A percentile compares a stretch with the other conserved stretches of the same genome.
These are phyloP conservation scores for Lepidotrigona ventralis DNA, from an alignment of 1,140 invertebrate species.

Conservation along the genomic window DNA sequence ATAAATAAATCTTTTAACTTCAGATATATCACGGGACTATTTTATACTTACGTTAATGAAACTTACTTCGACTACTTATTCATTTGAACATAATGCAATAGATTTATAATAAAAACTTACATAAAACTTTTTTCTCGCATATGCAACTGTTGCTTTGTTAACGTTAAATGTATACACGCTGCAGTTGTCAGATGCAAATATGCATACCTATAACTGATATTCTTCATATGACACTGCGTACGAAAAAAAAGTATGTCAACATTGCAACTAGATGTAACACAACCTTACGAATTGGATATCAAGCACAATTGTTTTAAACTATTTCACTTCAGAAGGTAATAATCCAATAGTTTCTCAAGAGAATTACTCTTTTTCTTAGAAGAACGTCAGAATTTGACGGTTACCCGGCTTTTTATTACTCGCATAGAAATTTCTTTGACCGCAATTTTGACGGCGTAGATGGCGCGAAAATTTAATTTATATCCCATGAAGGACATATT, in stretches of 20 bases:
- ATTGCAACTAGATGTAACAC: slow-evolving; percentile 28
- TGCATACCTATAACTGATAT: slow-evolving; percentile 1
- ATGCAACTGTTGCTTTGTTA: neutral
- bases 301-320: neutral
- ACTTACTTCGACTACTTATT: neutral
- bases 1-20: slow-evolving; percentile 23
- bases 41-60: neutral
- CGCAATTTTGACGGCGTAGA: slow-evolving; percentile 2
- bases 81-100: neutral
- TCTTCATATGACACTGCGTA: slow-evolving; percentile 36
- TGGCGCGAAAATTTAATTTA: slow-evolving; percentile 39
- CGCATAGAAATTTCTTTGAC: slow-evolving; percentile 28
- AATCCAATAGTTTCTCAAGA: neutral
- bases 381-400: slow-evolving; percentile 9
- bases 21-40: neutral
- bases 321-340: neutral
- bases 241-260: slow-evolving; percentile 30
- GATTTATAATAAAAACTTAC: neutral
- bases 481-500: neutral
- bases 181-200: neutral
- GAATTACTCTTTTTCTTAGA: neutral
- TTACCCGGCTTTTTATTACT: slow-evolving; percentile 26
- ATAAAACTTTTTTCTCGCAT: neutral
- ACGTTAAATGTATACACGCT: neutral
- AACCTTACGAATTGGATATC: slow-evolving; percentile 1